Base-by-base conservation (phyloP, 2,797 vertebrate genomes). In the Chaetodon trifasciatus region DNA sequence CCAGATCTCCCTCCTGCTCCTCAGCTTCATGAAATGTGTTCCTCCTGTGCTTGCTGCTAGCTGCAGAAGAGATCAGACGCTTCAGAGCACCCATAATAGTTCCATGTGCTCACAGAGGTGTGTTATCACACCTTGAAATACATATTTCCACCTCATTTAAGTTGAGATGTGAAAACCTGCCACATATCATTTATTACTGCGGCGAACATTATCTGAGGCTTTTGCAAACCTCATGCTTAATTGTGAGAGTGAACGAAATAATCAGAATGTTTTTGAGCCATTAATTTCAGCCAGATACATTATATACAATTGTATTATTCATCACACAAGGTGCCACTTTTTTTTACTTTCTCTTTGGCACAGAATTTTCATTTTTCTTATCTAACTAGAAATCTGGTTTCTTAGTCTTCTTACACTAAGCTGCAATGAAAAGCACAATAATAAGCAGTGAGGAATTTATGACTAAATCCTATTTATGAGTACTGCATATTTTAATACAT, bases 41-140 rank as follows among this genome's bases (percentile, higher is more conserved):
- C 72, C 69, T 39, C 70, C 69, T 70, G 72, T 42, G 44, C 57
- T 44, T 11, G 63, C 65, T 42, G 76, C 82, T 81, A 82, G 85
- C 75, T 80, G 66, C 74, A 74, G 77, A 24, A 87, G 71, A 52
- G 75, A 79, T 80, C 74, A 76, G 80, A 83, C 37, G 69, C 78
- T 87, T 44, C 56, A 57, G 65, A 82, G 70, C 78, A 63, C 76
- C 42, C 66, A 47, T 82, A 82, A 83, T 66, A 71, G 66, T 21
- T 49, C 49, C 17, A 8, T 74, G 78, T 84, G 78, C 76, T 87
- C 85, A 68, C 9, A 17, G 73, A 73, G 67, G 70, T 70, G 74
- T 79, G 67, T 75, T 74, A 88, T 91, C 86, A 85, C 86, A 88
- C 87, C 83, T 86, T 81, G 39, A 87, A 89, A 89, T 77, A 92